Percentiles rank a stretch among this genome's conserved stretches.
These are phyloP conservation scores for Dynastes maya DNA, from an alignment of 2,888 invertebrate genomes.

Conservation along the genomic window DNA sequence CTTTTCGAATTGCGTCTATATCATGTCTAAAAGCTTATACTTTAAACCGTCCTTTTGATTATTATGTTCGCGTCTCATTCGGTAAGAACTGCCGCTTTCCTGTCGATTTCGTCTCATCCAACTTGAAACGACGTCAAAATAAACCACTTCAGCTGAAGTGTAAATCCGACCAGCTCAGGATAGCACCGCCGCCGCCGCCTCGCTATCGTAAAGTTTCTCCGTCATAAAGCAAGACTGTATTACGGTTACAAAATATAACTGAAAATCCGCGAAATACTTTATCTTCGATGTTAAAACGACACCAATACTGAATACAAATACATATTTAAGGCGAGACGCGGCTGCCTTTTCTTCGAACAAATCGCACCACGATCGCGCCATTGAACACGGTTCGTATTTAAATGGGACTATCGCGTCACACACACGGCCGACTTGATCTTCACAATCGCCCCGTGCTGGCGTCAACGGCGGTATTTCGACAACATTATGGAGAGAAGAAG, in stretches of 20 bases:
- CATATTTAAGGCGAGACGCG: constrained; percentile 63
- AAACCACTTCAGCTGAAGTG: constrained; percentile 41
- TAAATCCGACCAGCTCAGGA: constrained; percentile 45
- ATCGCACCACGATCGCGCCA: constrained; percentile 62
- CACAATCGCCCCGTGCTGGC: constrained; percentile 55
- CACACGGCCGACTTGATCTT: constrained; percentile 63
- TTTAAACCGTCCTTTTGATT: neutral
- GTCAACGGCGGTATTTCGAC: constrained; percentile 16
- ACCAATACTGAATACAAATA: constrained; percentile 68
- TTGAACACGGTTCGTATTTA: constrained; percentile 65
- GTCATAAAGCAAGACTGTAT: constrained; percentile 63
- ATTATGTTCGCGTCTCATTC: constrained; percentile 10
- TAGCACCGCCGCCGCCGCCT: constrained; percentile 4
- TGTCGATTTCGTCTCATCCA: constrained; percentile 14
- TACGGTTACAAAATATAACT: constrained; percentile 59
- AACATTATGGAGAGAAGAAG: neutral
- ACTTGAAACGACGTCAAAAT: constrained; percentile 24
- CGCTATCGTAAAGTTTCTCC: constrained; percentile 63
- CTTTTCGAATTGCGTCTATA: neutral
- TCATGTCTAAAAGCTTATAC: neutral
- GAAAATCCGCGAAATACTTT: constrained; percentile 64
- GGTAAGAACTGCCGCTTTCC: constrained; percentile 14
- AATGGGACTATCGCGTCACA: constrained; percentile 65
- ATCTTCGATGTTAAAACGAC: constrained; percentile 66
- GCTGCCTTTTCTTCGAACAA: constrained; percentile 62